Base-by-base conservation (phyloP, 1,140 invertebrate genomes). In the Scaptomyza montana region DNA sequence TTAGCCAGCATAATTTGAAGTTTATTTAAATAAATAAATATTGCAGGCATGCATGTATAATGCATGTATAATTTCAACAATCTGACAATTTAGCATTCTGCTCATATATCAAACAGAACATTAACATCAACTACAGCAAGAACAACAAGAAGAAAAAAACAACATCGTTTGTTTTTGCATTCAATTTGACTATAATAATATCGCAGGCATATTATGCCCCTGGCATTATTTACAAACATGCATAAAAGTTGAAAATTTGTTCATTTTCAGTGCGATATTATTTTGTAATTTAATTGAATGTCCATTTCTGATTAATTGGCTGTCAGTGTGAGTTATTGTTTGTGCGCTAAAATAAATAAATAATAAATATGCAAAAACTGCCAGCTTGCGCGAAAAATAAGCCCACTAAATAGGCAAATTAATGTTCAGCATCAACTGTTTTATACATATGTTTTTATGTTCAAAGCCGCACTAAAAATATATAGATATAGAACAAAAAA, bases 301-400 rank as follows among this genome's bases (percentile, higher is more conserved):
- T 90, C 81, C 81, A 82, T 80, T 89, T 77, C 79, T 90, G 87
- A 90, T 90, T 90, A 90, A 90, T 90, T 90, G 81, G 87, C 78
- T 82, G 79, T 77, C 87, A 76, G 71, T 60, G 49, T 90, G 81
- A 90, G 85, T 86, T 90, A 90, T 90, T 75, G 74, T 74, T 64
- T 74, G 63, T 71, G 61, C 66, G 59, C 69, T 64, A 89, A 78
- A 77, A 77, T 75, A 85, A 87, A 87, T 78, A 89, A 84, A 79
- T 84, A 89, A 84, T 84, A 89, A 86, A 86, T 86, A 78, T 76
- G 72, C 74, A 71, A 85, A 36, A 86, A 86, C 54, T 84, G 39
- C n/a, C 39, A 3, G 72, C 76, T 50, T 71, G 73, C 60, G 53
- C 63, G 47, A 43, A 75, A 75, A 66, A 59, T 60, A 54, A 63